Conservation (phyloP, 2,797 vertebrate genomes). For the Psittacula echo region DNA sequence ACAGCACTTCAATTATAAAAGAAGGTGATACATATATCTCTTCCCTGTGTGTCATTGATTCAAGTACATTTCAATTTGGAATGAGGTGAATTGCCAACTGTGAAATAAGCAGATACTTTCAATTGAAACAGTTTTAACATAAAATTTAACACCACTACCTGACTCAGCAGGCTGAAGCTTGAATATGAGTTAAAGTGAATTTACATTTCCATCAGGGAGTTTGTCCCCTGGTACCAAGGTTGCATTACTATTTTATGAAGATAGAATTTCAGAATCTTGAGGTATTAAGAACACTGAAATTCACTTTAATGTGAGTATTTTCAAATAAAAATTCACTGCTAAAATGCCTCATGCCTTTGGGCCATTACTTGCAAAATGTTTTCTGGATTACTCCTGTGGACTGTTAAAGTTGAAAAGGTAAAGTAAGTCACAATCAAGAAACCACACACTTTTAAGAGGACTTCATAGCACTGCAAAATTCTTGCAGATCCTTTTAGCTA, state of each 20-base stretch:
- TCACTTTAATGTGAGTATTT: background rate
- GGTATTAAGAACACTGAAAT: background rate
- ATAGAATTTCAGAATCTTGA: background rate
- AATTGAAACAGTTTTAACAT: background rate
- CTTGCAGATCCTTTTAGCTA: background rate
- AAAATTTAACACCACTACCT: conserved; percentile 3
- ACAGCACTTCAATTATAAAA: background rate
- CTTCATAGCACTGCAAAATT: background rate
- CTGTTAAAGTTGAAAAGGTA: conserved; percentile 1
- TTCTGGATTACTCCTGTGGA: background rate
- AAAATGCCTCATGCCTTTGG: background rate
- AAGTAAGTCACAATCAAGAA: background rate
- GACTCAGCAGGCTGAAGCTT: background rate
- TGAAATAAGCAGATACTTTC: background rate
- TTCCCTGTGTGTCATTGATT: background rate
- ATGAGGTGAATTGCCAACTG: background rate
- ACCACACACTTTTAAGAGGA: background rate
- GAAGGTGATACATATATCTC: background rate
- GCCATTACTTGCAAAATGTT: background rate
- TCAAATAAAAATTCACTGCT: background rate
- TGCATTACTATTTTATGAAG: conserved; percentile 26
- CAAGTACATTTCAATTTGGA: background rate
- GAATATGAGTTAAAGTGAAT: background rate
- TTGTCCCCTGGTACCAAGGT: background rate
- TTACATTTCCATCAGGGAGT: background rate